Conservation (phyloP, 1,140 invertebrate species). For the Homarus americanus region DNA sequence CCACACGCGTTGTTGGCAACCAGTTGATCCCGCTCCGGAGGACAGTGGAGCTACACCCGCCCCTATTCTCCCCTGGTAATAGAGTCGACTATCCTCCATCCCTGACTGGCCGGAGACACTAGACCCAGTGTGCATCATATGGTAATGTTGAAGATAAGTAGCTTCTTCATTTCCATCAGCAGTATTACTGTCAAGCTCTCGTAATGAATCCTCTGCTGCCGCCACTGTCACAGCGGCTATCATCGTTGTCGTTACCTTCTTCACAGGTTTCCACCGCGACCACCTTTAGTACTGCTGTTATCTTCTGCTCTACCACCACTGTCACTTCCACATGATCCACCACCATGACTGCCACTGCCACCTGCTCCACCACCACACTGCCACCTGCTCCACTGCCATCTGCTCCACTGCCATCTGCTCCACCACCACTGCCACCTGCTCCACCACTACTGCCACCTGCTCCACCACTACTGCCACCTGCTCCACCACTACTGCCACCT, state of each 20-base stretch:
- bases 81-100: background rate
- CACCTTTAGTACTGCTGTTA: no score
- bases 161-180: slow-evolving; percentile 22
- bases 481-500: no score
- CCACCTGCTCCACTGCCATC: no score
- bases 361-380: background rate
- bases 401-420: no score
- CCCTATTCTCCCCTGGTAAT: background rate
- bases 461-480: no score
- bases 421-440: no score
- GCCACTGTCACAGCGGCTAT: background rate
- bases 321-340: background rate
- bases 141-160: slow-evolving; percentile 15
- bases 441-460: no score
- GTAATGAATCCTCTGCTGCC: slow-evolving; percentile 19
- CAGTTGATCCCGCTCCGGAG: background rate
- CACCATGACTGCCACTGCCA: background rate
- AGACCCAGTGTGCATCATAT: background rate
- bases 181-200: slow-evolving; percentile 19
- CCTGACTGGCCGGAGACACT: background rate
- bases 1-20: background rate
- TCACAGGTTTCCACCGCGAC: background rate
- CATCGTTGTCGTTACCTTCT: background rate
- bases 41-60: background rate
- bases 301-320: background rate